phyloP scores from a whole-genome alignment of 2,113 vertebrate genomes.

The Channa argus region DNA sequence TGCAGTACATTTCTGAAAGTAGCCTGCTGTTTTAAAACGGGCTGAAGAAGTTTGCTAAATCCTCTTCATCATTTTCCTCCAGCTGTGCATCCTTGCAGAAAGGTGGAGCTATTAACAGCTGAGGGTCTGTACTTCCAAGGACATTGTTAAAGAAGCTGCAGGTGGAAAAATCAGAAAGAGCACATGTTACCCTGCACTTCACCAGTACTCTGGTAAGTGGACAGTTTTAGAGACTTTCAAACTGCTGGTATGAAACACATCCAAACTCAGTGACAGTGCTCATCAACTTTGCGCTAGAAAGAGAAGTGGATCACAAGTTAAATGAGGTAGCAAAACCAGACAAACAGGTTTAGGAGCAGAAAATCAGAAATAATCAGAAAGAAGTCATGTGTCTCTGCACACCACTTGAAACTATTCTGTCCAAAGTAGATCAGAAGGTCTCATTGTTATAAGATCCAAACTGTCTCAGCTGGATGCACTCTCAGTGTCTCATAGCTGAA shows the following conservation, averaged over 20 bases:
- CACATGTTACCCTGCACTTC: no score
- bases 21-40: conserved; percentile 34
- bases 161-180: not conserved
- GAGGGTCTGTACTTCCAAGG: conserved; percentile 65
- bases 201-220: no score
- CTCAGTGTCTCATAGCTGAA: conserved; percentile 72
- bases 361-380: not conserved
- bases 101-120: conserved; percentile 46
- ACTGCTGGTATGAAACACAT: conserved; percentile 63
- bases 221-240: no score
- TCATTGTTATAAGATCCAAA: conserved; percentile 42
- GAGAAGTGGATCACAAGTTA: conserved; percentile 12
- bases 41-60: conserved; percentile 47
- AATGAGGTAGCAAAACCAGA: not conserved
- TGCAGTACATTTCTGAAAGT: not conserved
- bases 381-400: conserved; percentile 17
- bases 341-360: not conserved
- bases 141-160: conserved; percentile 77
- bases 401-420: no score
- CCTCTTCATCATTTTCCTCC: conserved; percentile 19
- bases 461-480: conserved; percentile 70
- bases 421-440: conserved; percentile 6
- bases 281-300: conserved; percentile 68
- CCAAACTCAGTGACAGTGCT: conserved; percentile 75
- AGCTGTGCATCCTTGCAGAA: conserved; percentile 45